Base-by-base conservation (phyloP, 1,140 invertebrate genomes). In the Goniozus legneri region DNA sequence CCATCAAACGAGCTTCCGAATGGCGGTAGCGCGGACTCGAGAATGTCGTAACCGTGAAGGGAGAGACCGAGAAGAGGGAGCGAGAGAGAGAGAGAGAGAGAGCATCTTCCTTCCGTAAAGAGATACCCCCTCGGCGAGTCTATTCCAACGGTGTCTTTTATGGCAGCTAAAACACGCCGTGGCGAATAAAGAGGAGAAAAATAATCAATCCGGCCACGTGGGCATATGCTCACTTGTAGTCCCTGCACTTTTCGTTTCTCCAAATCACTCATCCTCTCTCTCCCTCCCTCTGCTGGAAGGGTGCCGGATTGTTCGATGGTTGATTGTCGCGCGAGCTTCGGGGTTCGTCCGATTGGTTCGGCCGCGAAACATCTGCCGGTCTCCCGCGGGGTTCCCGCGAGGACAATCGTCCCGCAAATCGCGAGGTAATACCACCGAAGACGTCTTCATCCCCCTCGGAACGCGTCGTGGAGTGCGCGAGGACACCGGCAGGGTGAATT, bases 351-450 rank as follows among this genome's bases (percentile, higher is more conserved):
- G 72, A 75, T 75, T 73, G 68, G 70, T 72, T 72, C 56, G 73
- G n/a, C 69, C 65, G 67, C 68, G 71, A 69, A 75, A 75, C 74
- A 77, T 75, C 74, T 77, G 74, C 62, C 68, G 67, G 58, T 54
- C 63, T 75, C 74, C 73, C 72, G 72, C 71, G 70, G 74, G 72
- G 73, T 65, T 73, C 58, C 54, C 60, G 53, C n/a, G 60, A 69
- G 64, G 69, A 73, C 71, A 74, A 73, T 75, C 69, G 72, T 63
- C 63, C 67, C 47, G 62, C 66, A 64, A n/a, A 75, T 76, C 71
- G 71, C 62, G 58, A 65, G 67, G 64, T 74, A 75, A 73, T 75
- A 69, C 64, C 51, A 62, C 67, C 54, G 62, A 67, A 73, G 65
- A 75, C 62, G 62, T 72, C 74, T 75, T 69, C 69, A 74, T 75